Evolutionary conservation across 2,888 invertebrate genomes (phyloP).

Genomic region (Microctonus brassicae): DNA sequence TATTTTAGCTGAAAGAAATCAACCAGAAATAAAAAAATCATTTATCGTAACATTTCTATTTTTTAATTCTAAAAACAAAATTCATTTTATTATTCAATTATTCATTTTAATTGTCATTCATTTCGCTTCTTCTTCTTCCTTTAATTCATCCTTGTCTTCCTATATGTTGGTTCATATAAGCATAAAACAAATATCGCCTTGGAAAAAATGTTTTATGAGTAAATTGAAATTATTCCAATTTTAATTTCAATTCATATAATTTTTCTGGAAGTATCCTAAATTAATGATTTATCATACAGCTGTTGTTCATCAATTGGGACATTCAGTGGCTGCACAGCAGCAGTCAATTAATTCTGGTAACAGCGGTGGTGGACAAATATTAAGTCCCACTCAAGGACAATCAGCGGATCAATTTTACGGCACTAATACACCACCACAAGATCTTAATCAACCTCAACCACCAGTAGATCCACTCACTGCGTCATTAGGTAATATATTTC

Average conservation of each 20-base stretch:
- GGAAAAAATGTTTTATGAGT: neutral
- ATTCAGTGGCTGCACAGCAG: constrained; percentile 59
- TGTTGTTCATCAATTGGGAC: constrained; percentile 66
- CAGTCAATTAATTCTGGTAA: constrained; percentile 58
- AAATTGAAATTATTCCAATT: neutral
- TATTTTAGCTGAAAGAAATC: constrained; percentile 3
- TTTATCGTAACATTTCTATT: no score
- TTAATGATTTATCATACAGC: constrained; percentile 49
- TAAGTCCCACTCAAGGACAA: constrained; percentile 63
- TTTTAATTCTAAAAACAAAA: no score
- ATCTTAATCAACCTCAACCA: constrained; percentile 62
- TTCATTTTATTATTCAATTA: constrained; percentile 9
- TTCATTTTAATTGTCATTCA: no score
- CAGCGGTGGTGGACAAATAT: constrained; percentile 59
- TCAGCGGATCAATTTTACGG: constrained; percentile 64
- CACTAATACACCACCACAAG: constrained; percentile 66
- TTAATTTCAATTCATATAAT: neutral
- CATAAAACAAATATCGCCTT: neutral
- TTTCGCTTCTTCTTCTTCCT: neutral
- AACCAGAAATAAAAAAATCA: neutral
- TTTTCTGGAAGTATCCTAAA: no score
- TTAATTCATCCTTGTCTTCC: neutral
- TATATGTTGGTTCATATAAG: neutral
- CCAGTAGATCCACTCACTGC: constrained; percentile 63
- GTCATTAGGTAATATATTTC: constrained; percentile 58